phyloP scores from a whole-genome alignment of 2,888 invertebrate species.

The Tetheella fluctuosa region DNA sequence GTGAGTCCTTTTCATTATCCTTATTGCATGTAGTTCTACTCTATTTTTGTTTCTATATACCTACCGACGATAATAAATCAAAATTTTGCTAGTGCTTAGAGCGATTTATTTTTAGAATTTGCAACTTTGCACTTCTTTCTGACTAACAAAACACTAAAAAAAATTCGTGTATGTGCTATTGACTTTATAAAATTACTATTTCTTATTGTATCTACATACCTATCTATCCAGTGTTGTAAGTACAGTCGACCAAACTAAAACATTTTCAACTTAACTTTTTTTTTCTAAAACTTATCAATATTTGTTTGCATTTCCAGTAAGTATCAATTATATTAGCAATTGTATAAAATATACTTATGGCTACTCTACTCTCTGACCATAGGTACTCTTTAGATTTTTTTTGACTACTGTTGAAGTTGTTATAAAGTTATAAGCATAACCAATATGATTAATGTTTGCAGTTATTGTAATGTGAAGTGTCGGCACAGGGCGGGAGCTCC shows the following conservation, averaged over 20 bases:
- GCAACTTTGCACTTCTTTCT: conserved; percentile 25
- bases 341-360: too few species aligned
- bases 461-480: conserved; percentile 75
- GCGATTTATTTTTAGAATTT: conserved; percentile 50
- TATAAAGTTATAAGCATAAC: conserved; percentile 8
- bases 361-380: too few species aligned
- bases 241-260: conserved; percentile 32
- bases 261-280: conserved; percentile 7
- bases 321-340: too few species aligned
- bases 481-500: conserved; percentile 54
- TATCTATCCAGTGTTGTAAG: conserved; percentile 25
- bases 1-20: conserved; percentile 63
- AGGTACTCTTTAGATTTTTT: too few species aligned
- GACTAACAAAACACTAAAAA: neutral
- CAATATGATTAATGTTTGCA: conserved; percentile 39
- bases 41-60: conserved; percentile 34
- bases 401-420: too few species aligned
- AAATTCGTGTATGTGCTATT: neutral
- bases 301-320: neutral
- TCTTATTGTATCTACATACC: conserved; percentile 25
- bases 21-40: conserved; percentile 32
- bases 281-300: neutral
- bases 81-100: conserved; percentile 28
- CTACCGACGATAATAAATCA: conserved; percentile 25
- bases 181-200: conserved; percentile 12